A percentile compares a stretch with the other conserved stretches of the same genome.
phyloP scores from a whole-genome alignment of 2,888 invertebrate genomes.

The Lycocerus yunnanus region DNA sequence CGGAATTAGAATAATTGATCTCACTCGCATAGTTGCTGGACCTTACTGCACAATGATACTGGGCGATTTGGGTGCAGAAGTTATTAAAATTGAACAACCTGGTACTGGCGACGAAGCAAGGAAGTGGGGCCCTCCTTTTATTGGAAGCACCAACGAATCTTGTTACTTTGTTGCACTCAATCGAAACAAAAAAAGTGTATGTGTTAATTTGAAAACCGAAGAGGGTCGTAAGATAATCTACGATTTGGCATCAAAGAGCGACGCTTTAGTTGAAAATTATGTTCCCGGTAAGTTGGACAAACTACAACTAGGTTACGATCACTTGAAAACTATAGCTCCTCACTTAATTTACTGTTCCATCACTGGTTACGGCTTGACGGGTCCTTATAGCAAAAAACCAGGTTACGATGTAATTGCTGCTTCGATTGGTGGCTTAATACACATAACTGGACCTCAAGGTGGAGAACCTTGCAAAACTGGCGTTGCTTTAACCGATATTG shows the following conservation, averaged over 20 bases:
- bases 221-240: conserved; percentile 69
- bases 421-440: conserved; percentile 87
- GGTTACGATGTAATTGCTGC: conserved; percentile 97
- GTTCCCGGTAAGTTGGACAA: conserved; percentile 85
- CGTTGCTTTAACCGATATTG: conserved; percentile 89
- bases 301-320: conserved; percentile 79
- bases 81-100: conserved; percentile 90
- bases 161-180: conserved; percentile 89
- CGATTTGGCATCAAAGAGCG: conserved; percentile 76
- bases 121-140: conserved; percentile 92
- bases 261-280: conserved; percentile 93
- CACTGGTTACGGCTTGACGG: conserved; percentile 87
- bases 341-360: conserved; percentile 90
- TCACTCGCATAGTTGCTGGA: conserved; percentile 89
- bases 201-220: conserved; percentile 77
- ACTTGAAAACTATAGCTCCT: conserved; percentile 71
- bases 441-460: conserved; percentile 83
- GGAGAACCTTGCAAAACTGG: conserved; percentile 91
- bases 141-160: conserved; percentile 65
- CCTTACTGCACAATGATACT: conserved; percentile 94
- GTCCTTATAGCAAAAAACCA: conserved; percentile 85
- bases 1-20: conserved; percentile 76
- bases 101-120: conserved; percentile 85
- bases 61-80: conserved; percentile 90
- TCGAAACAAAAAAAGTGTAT: conserved; percentile 92